Evolutionary conservation across 2,113 vertebrate genomes (phyloP), one percentile per base, ranked within the genome.

Genomic region (Embiotoca jacksoni): DNA sequence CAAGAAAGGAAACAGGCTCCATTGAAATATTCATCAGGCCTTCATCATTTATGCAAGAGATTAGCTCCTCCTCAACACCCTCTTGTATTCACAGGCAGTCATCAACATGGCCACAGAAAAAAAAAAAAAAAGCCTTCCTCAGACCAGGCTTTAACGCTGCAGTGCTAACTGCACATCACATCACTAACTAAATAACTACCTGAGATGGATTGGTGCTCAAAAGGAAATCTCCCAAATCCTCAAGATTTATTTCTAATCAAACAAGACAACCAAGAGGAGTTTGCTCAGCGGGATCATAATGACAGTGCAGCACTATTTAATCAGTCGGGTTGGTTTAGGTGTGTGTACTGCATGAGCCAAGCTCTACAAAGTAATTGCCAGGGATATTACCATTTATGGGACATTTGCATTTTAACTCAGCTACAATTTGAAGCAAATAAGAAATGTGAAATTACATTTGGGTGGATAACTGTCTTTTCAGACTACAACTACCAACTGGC

Each of bases 1-100:
- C 65, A 76, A 82, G 49, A 86, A 89, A 85, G 83, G 80, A 93
- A 94, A 92, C 91, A 85, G 92, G 89, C 89, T 81, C 88, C 80
- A 89, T 88, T 95, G 86, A 95, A 95, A 95, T 93, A 95, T 95
- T 95, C 91, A 95, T 94, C 89, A 92, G 81, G 74, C 80, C 93
- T 75, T 90, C 88, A 95, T 95, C 94, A 95, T 94, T 95, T 92
- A 95, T 95, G 94, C 91, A 92, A 66, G 80, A 93, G 94, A 94
- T 95, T 94, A 95, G 90, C 79, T 91, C 91, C 91, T 92, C 87
- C 91, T 93, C 91, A 81, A 92, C 92, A 94, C 88, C 90, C 91
- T 90, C 89, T 87, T 88, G 86, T 90, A 85, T 94, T 92, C 88
- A 89, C 80, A 91, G 82, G 60, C 78, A 83, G 85, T 91, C 89